These are phyloP conservation scores for Neria commutata DNA, from an alignment of 2,888 invertebrate species.

Conservation along the genomic window DNA sequence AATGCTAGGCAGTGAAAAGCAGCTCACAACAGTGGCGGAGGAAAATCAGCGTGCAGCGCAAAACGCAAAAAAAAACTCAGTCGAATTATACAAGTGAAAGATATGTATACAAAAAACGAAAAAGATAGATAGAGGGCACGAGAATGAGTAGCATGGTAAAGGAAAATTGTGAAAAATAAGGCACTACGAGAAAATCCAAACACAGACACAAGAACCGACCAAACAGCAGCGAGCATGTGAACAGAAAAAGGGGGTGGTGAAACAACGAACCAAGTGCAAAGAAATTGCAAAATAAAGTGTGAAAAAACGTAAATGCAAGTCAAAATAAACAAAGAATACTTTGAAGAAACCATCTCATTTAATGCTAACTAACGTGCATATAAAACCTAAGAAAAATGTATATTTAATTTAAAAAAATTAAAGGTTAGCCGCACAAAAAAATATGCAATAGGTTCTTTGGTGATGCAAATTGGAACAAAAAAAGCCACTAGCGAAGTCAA, in stretches of 20 bases:
- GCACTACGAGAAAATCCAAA: background rate
- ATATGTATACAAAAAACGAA: slow-evolving; percentile 8
- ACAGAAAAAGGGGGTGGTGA: background rate
- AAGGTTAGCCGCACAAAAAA: too few species aligned
- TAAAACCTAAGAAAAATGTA: too few species aligned
- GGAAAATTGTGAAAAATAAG: background rate
- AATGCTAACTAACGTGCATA: too few species aligned
- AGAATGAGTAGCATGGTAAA: slow-evolving; percentile 1
- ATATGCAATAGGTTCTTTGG: too few species aligned
- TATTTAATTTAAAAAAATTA: too few species aligned
- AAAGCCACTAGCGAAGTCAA: too few species aligned
- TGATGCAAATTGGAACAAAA: too few species aligned
- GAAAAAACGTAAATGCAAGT: too few species aligned
- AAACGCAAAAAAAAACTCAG: background rate
- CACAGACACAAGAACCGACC: background rate
- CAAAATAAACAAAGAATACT: too few species aligned
- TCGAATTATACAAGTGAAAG: slow-evolving; percentile 5
- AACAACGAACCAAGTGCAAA: background rate
- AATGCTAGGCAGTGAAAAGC: slow-evolving; percentile 10
- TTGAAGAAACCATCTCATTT: too few species aligned
- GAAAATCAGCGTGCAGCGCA: slow-evolving; percentile 8
- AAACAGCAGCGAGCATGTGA: background rate
- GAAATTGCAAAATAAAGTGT: background rate
- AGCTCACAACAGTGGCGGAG: slow-evolving; percentile 5
- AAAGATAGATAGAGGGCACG: slow-evolving; percentile 1